These are phyloP conservation scores for Brachionus rubens DNA, from an alignment of 1,140 invertebrate species.

Conservation along the genomic window DNA sequence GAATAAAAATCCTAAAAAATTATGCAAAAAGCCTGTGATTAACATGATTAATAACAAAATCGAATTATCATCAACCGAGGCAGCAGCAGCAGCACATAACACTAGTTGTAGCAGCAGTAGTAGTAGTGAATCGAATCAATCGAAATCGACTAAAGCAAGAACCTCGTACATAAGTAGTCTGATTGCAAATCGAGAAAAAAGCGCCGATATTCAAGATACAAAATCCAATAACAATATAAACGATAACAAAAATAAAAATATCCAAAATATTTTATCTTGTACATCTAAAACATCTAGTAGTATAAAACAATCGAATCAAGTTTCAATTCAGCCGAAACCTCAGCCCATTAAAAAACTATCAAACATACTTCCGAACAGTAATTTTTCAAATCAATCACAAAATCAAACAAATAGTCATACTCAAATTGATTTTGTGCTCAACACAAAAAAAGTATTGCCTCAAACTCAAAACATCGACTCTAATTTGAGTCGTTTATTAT, in stretches of 20 bases:
- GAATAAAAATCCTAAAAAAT: background rate
- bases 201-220: background rate
- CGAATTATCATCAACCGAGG: no score
- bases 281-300: background rate
- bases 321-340: background rate
- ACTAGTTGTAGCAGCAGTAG: no score
- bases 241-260: background rate
- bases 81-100: no score
- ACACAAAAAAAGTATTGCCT: no score
- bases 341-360: no score
- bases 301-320: background rate
- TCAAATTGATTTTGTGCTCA: background rate
- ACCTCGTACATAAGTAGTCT: slow-evolving; percentile 2
- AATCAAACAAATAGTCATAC: background rate
- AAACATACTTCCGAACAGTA: no score
- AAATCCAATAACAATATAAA: background rate
- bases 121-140: background rate
- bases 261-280: background rate
- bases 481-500: background rate
- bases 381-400: background rate
- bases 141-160: background rate
- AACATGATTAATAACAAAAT: no score
- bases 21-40: background rate
- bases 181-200: background rate
- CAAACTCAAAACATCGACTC: background rate